phyloP scores from a whole-genome alignment of 2,888 invertebrate species.

The Caenorhabditis sp. region DNA sequence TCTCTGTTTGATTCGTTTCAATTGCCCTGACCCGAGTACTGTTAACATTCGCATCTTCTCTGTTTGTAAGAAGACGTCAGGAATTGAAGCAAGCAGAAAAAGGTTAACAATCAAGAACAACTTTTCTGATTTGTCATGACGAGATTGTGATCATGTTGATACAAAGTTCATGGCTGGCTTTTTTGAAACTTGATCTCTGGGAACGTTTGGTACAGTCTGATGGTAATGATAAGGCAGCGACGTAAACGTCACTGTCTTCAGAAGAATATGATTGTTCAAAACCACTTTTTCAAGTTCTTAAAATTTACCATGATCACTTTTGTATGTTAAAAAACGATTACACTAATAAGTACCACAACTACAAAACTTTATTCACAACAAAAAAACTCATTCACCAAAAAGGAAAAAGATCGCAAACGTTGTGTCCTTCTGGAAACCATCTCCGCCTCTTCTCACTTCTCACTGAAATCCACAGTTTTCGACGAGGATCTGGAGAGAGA shows the following conservation, averaged over 20 bases:
- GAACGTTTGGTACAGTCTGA: too few species aligned
- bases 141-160: background rate
- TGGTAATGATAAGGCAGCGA: too few species aligned
- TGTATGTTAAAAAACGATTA: too few species aligned
- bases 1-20: conserved; percentile 51
- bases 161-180: background rate
- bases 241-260: too few species aligned
- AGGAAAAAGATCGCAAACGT: background rate
- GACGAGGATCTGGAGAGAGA: conserved; percentile 10
- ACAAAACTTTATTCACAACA: too few species aligned
- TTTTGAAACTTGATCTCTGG: background rate
- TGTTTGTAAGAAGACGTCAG: conserved; percentile 25
- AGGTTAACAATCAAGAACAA: conserved; percentile 54
- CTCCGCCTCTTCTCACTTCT: conserved; percentile 17
- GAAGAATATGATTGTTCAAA: too few species aligned
- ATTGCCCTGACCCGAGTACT: conserved; percentile 11
- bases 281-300: too few species aligned
- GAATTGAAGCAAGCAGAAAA: conserved; percentile 10
- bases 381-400: too few species aligned
- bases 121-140: background rate
- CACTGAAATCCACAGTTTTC: background rate
- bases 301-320: too few species aligned
- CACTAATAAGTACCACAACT: too few species aligned
- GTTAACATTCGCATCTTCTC: conserved; percentile 21
- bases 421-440: background rate